Evolutionary conservation across 2,113 vertebrate species (phyloP).

Genomic region (Procavia capensis): DNA sequence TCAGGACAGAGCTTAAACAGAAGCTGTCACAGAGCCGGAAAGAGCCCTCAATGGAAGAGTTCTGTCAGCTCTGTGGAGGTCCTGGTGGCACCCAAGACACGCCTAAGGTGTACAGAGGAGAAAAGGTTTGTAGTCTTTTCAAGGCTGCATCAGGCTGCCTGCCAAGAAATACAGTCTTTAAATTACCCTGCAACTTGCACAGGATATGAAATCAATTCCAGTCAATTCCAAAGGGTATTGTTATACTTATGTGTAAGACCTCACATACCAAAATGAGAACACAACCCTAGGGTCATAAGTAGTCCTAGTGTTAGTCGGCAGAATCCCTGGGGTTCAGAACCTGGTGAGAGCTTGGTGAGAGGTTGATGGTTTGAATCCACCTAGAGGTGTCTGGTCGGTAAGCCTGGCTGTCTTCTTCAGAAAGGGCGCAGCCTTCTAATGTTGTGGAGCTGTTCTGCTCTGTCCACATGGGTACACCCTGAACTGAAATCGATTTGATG

Average conservation of each 20-base stretch:
- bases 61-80: background rate
- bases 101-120: background rate
- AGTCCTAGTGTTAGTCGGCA: background rate
- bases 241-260: background rate
- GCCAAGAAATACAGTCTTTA: slow-evolving; percentile 53
- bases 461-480: background rate
- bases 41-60: background rate
- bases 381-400: background rate
- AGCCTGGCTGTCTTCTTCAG: background rate
- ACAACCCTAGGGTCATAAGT: accelerated
- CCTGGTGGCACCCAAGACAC: background rate
- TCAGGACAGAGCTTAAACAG: slow-evolving; percentile 32
- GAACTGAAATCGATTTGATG: background rate
- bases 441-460: background rate
- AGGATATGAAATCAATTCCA: slow-evolving; percentile 67
- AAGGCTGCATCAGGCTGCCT: background rate
- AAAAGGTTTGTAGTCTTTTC: background rate
- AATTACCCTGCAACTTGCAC: slow-evolving; percentile 53
- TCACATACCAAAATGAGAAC: background rate
- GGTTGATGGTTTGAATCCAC: background rate
- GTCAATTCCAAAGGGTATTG: background rate
- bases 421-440: background rate
- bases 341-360: background rate
- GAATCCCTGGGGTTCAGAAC: background rate
- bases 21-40: slow-evolving; percentile 34